Evolutionary conservation across 1,140 invertebrate genomes (phyloP), one percentile per base, ranked within the genome.

Genomic region (Argopecten irradians): DNA sequence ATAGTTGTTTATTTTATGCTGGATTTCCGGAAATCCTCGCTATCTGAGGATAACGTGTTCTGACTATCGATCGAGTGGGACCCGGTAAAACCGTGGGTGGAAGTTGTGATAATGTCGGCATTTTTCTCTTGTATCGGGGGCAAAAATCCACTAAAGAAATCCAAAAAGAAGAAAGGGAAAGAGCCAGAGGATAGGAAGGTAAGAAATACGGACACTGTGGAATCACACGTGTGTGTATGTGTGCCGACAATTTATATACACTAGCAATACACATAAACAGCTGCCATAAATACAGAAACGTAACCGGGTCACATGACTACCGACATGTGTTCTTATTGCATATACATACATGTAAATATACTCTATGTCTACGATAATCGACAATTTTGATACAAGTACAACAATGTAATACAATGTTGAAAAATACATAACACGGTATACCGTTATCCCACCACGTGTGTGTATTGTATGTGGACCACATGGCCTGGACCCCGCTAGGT

Each of bases 111-210:
- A 1, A 71, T 71, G 55, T 71, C 55, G 55, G 22, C 55, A 0
- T 28, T 71, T n/a, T 71, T 71, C 55, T 71, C 55, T 5, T 71
- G 55, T 71, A 71, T 71, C 55, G 55, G 55, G 55, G 55, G 55
- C 55, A 71, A 71, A 71, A 71, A 71, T 71, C 55, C 55, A 71
- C 55, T 71, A n/a, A 71, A 71, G 55, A 71, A 71, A 71, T 71
- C 55, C 1, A 71, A 71, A 71, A 71, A 71, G 55, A 71, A 71
- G 22, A 71, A 71, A 71, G 55, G 55, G 28, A 71, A 71, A 71
- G 55, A 71, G 55, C 55, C 55, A 2, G 55, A 71, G 28, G 55
- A 71, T n/a, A 71, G 55, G 22, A 71, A 71, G 55, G 55, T 71
- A 71, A 71, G 55, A 71, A n/a, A 7, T 22, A 28, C 1, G 55